Evolutionary conservation across 2,113 vertebrate genomes (phyloP).

Genomic region (Naja naja): DNA sequence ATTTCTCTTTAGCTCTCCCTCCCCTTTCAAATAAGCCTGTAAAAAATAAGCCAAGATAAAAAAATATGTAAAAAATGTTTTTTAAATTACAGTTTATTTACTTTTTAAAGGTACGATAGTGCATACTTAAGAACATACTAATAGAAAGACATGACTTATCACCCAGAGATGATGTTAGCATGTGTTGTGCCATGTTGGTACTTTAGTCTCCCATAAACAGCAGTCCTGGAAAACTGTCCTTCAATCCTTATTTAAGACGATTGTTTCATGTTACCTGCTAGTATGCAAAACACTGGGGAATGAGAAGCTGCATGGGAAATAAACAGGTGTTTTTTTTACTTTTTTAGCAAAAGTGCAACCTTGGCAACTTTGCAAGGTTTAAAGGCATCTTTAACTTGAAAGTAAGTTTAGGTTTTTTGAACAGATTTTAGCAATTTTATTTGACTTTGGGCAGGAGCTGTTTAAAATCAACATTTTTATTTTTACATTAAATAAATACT

Average conservation of each 20-base stretch:
- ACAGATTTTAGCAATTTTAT: not conserved
- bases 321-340: not conserved
- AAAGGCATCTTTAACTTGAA: too few species aligned
- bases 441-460: not conserved
- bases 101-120: not conserved
- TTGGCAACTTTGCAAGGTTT: not conserved
- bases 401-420: not conserved
- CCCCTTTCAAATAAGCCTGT: constrained; percentile 42
- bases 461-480: not conserved
- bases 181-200: not conserved
- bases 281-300: not conserved
- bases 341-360: not conserved
- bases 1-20: constrained; percentile 51
- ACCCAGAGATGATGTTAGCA: not conserved
- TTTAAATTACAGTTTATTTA: not conserved
- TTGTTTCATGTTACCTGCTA: not conserved
- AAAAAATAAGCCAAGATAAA: constrained; percentile 32
- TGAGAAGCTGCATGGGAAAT: not conserved
- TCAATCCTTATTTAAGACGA: not conserved
- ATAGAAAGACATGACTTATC: not conserved
- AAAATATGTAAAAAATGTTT: constrained; percentile 25
- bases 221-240: not conserved
- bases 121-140: not conserved
- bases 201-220: not conserved
- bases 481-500: constrained; percentile 24